Evolutionary conservation across 2,113 vertebrate species (phyloP).

Genomic region (Onychostoma macrolepis): DNA sequence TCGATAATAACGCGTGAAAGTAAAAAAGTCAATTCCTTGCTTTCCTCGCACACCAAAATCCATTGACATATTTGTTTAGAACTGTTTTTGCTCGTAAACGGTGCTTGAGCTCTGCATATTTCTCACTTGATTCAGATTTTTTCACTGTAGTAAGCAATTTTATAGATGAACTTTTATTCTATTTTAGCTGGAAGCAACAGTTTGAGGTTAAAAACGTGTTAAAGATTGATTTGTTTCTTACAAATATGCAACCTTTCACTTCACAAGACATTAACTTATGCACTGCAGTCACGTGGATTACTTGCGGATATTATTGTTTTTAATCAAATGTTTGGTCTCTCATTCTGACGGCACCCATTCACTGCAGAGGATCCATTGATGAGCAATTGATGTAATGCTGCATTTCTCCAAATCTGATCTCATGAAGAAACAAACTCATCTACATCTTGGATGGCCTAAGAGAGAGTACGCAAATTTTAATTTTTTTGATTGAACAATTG

Average conservation of each 20-base stretch:
- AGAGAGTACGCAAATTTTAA: not conserved
- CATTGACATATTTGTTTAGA: not conserved
- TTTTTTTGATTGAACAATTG: not conserved
- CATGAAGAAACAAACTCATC: not conserved
- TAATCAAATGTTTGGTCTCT: not conserved
- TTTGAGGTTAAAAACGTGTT: too few species aligned
- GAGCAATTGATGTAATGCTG: not conserved
- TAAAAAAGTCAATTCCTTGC: too few species aligned
- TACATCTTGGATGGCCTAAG: not conserved
- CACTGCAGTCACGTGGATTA: not conserved
- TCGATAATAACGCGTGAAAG: too few species aligned
- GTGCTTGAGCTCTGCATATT: not conserved
- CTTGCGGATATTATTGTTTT: not conserved
- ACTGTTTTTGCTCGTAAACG: too few species aligned
- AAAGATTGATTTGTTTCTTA: not conserved
- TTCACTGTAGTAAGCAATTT: not conserved
- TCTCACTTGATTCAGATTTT: not conserved
- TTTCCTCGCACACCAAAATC: too few species aligned
- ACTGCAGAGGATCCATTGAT: not conserved
- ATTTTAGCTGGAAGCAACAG: not conserved
- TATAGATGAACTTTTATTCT: not conserved
- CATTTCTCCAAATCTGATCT: too few species aligned
- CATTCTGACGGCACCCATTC: not conserved
- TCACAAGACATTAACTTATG: not conserved
- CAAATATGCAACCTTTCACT: not conserved